Conservation (phyloP, 2,113 vertebrate species). For the Brienomyrus longianalis region DNA sequence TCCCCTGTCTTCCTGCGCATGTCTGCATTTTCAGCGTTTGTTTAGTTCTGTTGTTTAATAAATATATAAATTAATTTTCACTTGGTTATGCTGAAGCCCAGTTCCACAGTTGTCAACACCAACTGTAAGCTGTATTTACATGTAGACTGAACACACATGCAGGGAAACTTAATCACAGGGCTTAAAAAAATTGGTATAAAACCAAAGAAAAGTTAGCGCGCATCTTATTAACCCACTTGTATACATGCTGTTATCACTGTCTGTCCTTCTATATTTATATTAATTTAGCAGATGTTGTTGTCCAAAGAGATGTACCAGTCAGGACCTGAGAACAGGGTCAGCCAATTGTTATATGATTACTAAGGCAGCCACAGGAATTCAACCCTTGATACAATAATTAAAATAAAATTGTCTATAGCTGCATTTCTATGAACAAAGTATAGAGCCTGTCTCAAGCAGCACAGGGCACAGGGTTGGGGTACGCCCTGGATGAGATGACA, state of each 20-base stretch:
- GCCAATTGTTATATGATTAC: no score
- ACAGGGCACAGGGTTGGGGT: no score
- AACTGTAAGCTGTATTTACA: neutral
- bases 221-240: neutral
- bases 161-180: neutral
- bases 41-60: neutral
- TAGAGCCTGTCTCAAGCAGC: no score
- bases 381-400: no score
- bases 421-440: no score
- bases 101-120: neutral
- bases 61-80: neutral
- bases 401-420: no score
- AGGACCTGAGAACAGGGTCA: neutral
- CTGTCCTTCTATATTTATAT: neutral
- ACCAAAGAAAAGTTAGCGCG: neutral
- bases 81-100: neutral
- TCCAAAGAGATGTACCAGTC: neutral
- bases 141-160: neutral
- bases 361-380: no score
- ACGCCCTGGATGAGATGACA: no score
- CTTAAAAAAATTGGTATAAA: neutral
- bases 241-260: neutral
- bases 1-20: neutral
- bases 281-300: neutral
- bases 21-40: neutral